Percentiles rank a stretch among this genome's conserved stretches.
Evolutionary conservation across 2,113 vertebrate genomes (phyloP).

Genomic region (Xyrauchen texanus): DNA sequence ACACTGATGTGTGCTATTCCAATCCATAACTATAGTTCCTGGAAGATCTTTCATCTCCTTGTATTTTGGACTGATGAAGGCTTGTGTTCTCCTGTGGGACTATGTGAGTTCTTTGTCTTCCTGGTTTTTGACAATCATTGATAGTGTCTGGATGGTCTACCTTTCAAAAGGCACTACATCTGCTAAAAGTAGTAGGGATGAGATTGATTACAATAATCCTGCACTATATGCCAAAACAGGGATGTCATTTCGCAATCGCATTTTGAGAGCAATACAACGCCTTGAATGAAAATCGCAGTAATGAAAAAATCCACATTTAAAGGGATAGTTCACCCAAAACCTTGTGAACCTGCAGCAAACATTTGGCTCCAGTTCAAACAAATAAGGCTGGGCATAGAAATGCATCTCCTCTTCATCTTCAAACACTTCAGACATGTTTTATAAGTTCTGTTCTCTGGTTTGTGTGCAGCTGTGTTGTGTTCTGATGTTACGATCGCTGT

Average conservation of each 20-base stretch:
- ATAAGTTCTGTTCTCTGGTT: too few relatives aligned
- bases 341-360: too few relatives aligned
- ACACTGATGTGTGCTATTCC: background rate
- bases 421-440: too few relatives aligned
- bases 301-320: too few relatives aligned
- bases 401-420: too few relatives aligned
- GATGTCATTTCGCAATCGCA: background rate
- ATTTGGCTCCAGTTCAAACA: too few relatives aligned
- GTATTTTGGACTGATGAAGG: background rate
- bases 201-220: slow-evolving; percentile 57
- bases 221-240: slow-evolving; percentile 45
- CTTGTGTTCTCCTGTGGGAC: slow-evolving; percentile 20
- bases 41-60: slow-evolving; percentile 1
- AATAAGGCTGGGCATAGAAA: too few relatives aligned
- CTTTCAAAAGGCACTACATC: slow-evolving; percentile 35
- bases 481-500: too few relatives aligned
- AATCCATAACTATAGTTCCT: background rate
- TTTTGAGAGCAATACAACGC: background rate
- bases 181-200: slow-evolving; percentile 44
- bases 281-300: too few relatives aligned
- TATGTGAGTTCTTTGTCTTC: background rate
- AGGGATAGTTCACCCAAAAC: too few relatives aligned
- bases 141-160: slow-evolving; percentile 2
- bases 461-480: too few relatives aligned
- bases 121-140: background rate